These are phyloP conservation scores for Sebastes cheni DNA, from an alignment of 2,797 vertebrate genomes.

Conservation along the genomic window DNA sequence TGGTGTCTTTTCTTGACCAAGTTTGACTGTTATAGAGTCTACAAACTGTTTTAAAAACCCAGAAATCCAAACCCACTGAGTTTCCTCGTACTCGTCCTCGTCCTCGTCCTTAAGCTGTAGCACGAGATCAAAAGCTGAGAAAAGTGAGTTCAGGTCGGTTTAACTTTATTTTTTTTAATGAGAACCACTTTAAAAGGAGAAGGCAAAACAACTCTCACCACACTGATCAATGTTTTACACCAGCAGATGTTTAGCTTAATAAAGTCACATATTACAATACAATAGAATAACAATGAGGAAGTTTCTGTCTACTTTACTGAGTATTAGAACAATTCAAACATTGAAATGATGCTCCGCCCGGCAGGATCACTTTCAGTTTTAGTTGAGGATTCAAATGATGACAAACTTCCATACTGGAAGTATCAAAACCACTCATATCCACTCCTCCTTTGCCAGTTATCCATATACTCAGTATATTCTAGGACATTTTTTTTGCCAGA, in stretches of 20 bases:
- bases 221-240: no score
- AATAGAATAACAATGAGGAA: no score
- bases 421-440: slow-evolving; percentile 30
- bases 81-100: not conserved
- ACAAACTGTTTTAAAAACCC: not conserved
- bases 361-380: not conserved
- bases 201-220: not conserved
- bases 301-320: not conserved
- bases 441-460: slow-evolving; percentile 1
- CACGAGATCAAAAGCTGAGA: not conserved
- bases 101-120: not conserved
- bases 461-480: not conserved
- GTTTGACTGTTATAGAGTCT: not conserved
- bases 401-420: slow-evolving; percentile 15
- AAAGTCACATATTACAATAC: no score
- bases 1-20: not conserved
- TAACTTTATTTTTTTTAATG: not conserved
- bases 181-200: not conserved
- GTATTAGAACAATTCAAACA: not conserved
- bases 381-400: slow-evolving; percentile 6
- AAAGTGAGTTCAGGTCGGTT: not conserved
- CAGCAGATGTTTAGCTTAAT: no score
- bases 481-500: not conserved
- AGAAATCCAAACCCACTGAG: not conserved
- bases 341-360: not conserved